Conservation (phyloP, 2,113 vertebrate species). For the Scopus umbretta region DNA sequence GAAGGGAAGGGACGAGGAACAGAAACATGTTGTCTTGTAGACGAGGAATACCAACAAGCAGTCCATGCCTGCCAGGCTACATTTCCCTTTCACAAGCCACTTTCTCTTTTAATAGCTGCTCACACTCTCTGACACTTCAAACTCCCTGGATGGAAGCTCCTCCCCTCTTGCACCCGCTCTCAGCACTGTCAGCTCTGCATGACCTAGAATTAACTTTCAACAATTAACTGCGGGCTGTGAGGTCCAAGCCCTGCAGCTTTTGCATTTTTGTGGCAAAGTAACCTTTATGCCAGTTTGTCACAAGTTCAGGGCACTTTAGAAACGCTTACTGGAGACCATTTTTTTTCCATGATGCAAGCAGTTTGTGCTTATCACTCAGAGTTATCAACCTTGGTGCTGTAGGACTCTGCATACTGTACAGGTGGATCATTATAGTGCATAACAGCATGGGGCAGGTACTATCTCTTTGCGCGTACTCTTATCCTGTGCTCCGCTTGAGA, state of each 20-base stretch:
- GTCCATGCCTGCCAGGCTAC: slow-evolving; percentile 23
- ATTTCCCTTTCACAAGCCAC: slow-evolving; percentile 32
- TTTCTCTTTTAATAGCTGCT: slow-evolving; percentile 64
- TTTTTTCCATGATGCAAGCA: slow-evolving; percentile 80
- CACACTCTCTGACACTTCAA: not conserved
- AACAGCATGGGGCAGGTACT: not conserved
- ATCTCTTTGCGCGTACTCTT: not conserved
- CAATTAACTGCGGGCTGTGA: slow-evolving; percentile 51
- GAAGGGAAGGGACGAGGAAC: not conserved
- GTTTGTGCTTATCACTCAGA: slow-evolving; percentile 69
- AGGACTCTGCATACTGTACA: slow-evolving; percentile 40
- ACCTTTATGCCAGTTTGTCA: slow-evolving; percentile 74
- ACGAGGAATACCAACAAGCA: not conserved
- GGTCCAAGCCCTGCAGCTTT: slow-evolving; percentile 44
- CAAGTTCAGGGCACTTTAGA: slow-evolving; percentile 71
- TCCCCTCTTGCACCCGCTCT: not conserved
- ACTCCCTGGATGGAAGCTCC: slow-evolving; percentile 29
- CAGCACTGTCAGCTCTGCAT: slow-evolving; percentile 39
- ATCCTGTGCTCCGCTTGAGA: not conserved
- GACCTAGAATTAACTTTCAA: slow-evolving; percentile 74
- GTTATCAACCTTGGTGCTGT: slow-evolving; percentile 58
- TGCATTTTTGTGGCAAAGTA: slow-evolving; percentile 62
- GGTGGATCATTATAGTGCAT: slow-evolving; percentile 43
- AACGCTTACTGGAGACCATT: slow-evolving; percentile 45
- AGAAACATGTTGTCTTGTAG: not conserved